Base-by-base conservation (phyloP, 2,888 invertebrate species). In the Agrotis exclamationis region DNA sequence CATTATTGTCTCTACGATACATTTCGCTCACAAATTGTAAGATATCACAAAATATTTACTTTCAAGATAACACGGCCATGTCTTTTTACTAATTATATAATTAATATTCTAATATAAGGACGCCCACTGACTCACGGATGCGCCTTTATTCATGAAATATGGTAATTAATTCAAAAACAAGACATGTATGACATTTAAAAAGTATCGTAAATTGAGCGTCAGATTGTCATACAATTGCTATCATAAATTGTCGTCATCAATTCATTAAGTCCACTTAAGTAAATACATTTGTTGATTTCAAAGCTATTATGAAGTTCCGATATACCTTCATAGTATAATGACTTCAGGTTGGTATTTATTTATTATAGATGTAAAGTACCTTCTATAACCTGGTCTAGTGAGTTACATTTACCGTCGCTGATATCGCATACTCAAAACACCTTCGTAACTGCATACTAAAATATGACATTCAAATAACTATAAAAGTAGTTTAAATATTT, bases 391-490 rank as follows among this genome's bases (percentile, higher is more conserved):
- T 13, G 7, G 4, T 47, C 50, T 18, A 47, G 13, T 20, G n/a
- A 59, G 47, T 47, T 0, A 24, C 63, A 28, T 18, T 50, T 11
- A 11, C n/a, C 45, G 47, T 22, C 54, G 50, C 48, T 39, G 48
- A 67, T 60, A 14, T 48, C 44, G 1, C 33, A 44, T 44, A 50
- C 54, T 48, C 60, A 60, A n/a, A 60, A 63, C 53, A 51, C 39
- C 54, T 54, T 22, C 33, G 39, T 57, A 79, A 67, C 66, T 54
- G 54, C 71, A 72, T 80, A 67, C 50, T 78, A 70, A 79, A 75
- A 45, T 54, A 76, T 58, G 72, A 24, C 72, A 79, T 79, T 79
- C 80, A 72, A 79, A 79, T 64, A 76, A 72, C 79, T 71, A 79
- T 80, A 72, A 79, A 78, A 64, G 39, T 64, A 67, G 66, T 79